Percentiles rank a stretch among this genome's conserved stretches.
Evolutionary conservation across 2,797 vertebrate genomes (phyloP).

Genomic region (Zalophus californianus): DNA sequence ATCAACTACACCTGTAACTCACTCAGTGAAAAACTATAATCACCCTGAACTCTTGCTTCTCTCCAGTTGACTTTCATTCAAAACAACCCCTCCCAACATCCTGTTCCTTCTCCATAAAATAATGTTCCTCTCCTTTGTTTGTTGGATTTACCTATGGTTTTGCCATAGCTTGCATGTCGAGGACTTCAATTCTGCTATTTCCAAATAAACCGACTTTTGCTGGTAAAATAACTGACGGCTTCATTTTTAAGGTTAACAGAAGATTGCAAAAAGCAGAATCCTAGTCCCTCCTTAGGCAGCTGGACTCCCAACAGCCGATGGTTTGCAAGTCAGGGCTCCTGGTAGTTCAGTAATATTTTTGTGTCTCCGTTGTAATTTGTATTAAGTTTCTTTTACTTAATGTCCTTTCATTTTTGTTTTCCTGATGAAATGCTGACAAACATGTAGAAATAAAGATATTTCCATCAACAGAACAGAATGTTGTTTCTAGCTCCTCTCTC

Average conservation of each 20-base stretch:
- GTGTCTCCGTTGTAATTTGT: neutral
- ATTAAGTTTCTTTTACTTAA: neutral
- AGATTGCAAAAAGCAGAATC: neutral
- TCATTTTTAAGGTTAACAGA: neutral
- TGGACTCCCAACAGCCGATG: neutral
- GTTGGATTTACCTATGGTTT: neutral
- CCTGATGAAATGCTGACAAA: neutral
- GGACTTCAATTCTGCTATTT: neutral
- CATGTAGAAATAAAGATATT: neutral
- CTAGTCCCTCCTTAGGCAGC: neutral
- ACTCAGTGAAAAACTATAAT: neutral
- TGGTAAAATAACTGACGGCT: neutral
- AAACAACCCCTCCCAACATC: neutral
- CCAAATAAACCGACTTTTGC: neutral
- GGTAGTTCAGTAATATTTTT: neutral
- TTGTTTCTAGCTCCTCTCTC: neutral
- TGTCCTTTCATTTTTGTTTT: neutral
- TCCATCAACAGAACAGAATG: neutral
- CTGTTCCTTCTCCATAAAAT: neutral
- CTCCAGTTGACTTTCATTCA: neutral
- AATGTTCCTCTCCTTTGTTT: neutral
- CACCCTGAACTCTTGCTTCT: neutral
- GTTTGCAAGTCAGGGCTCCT: neutral
- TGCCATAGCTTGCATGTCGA: neutral
- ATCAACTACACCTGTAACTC: neutral